Evolutionary conservation across 1,140 invertebrate genomes (phyloP), one percentile per base, ranked within the genome.

Genomic region (Drosophila pseudoananassae): DNA sequence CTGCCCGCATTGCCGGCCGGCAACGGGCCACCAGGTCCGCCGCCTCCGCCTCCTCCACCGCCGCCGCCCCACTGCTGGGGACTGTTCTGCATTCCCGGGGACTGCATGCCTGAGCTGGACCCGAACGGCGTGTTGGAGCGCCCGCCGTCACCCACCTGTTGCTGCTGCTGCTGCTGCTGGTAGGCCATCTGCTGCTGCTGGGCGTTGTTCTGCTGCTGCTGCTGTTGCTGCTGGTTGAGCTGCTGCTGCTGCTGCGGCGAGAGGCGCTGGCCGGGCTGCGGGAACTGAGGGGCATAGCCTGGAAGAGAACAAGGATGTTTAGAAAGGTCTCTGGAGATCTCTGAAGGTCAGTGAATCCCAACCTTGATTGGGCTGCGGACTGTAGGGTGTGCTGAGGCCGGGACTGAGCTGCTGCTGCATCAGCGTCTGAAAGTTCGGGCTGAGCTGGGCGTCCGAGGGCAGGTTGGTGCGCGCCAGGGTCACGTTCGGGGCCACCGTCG

Each of bases 401-500:
- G 91, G 91, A 58, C 91, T 92, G 25, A 92, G 71, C 52, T 92
- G 91, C 56, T 92, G 91, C 73, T 92, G 89, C 76, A 91, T 82
- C 63, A 92, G 54, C 4, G 70, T 84, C 56, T 91, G 91, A 9
- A 94, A 96, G 82, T 93, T 93, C 29, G 95, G 95, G 76, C 95
- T 95, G 36, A 95, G 93, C 92, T 96, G 95, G 17, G 95, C 94
- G 90, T 96, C 95, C 75, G 95, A 93, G n/a, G 91, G 91, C 73
- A 95, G 93, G 92, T 94, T 96, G 25, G 94, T 95, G 66, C 95
- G 93, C 93, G 96, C 92, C 29, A 93, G 92, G 25, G 96, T 95
- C 7, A 97, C 96, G 92, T 97, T 97, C 7, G 95, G 96, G 17
- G 96, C 96, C 64, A 96, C 95, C 17, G 95, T 94, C n/a, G 95